A percentile compares a stretch with the other conserved stretches of the same genome.
Evolutionary conservation across 2,888 invertebrate species (phyloP).

Genomic region (Sminthurinus aureus): DNA sequence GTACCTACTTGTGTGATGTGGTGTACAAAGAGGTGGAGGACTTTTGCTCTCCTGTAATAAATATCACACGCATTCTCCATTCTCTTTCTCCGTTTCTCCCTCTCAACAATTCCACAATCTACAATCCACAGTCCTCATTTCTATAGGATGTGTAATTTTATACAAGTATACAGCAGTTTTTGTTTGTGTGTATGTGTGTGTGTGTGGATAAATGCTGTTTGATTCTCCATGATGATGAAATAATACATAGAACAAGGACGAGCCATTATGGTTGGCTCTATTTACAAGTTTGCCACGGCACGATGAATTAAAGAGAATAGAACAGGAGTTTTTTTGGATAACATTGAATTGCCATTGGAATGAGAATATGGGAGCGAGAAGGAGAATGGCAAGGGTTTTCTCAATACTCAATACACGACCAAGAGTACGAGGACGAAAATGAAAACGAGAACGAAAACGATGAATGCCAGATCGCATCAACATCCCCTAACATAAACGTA

Average conservation of each 20-base stretch:
- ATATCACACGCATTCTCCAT: conserved; percentile 38
- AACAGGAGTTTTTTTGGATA: background rate
- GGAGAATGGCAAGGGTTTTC: background rate
- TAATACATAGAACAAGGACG: background rate
- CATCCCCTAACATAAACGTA: background rate
- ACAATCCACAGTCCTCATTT: background rate
- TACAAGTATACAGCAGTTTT: background rate
- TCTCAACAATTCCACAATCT: conserved; percentile 1
- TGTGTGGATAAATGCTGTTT: conserved; percentile 4
- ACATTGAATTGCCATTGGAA: no score
- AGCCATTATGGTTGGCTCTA: conserved; percentile 27
- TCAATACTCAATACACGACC: background rate
- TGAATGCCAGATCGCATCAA: background rate
- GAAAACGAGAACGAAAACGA: no score
- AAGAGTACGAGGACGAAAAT: no score
- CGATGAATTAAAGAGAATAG: background rate
- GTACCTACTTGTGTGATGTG: conserved; percentile 28
- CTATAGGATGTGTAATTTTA: conserved; percentile 4
- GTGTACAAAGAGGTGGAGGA: background rate
- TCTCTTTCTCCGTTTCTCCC: background rate
- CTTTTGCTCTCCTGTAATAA: conserved; percentile 3
- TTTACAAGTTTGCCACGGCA: conserved; percentile 25
- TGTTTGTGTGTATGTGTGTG: background rate
- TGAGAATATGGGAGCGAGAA: background rate
- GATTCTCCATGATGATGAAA: conserved; percentile 7